Conservation (phyloP, 2,888 invertebrate species). For the Drosophila anomalipes region DNA sequence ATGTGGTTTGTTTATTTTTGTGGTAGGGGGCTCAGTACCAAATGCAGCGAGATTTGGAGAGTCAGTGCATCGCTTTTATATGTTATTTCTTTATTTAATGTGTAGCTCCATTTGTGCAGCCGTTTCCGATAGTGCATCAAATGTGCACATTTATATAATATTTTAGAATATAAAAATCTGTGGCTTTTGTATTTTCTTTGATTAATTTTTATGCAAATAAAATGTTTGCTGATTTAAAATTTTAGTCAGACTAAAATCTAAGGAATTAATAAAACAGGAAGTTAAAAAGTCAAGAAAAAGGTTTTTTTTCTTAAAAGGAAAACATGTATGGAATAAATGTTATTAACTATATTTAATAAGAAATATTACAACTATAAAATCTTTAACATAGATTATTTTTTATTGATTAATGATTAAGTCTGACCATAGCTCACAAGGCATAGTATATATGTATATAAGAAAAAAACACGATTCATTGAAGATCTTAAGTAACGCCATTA, state of each 20-base stretch:
- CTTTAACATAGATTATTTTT: no score
- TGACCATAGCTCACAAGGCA: no score
- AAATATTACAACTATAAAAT: no score
- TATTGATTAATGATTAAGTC: no score
- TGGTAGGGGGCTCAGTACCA: slow-evolving; percentile 27
- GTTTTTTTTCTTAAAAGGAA: no score
- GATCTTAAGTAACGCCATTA: not conserved
- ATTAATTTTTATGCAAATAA: no score
- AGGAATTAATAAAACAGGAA: not conserved
- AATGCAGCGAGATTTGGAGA: slow-evolving; percentile 54
- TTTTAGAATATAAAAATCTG: not conserved
- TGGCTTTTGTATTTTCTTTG: not conserved
- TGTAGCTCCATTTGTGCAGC: slow-evolving; percentile 17
- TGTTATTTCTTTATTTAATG: slow-evolving; percentile 42
- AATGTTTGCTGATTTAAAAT: not conserved
- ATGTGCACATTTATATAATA: not conserved
- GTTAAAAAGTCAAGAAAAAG: no score
- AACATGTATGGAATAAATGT: no score
- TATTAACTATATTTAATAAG: no score
- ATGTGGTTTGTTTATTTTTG: slow-evolving; percentile 1
- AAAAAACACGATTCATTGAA: not conserved
- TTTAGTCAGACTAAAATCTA: not conserved
- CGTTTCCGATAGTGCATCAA: slow-evolving; percentile 9
- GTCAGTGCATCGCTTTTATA: slow-evolving; percentile 40
- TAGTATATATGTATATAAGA: no score